These are phyloP conservation scores for Cettia cetti DNA, from an alignment of 2,113 vertebrate species.

Conservation along the genomic window DNA sequence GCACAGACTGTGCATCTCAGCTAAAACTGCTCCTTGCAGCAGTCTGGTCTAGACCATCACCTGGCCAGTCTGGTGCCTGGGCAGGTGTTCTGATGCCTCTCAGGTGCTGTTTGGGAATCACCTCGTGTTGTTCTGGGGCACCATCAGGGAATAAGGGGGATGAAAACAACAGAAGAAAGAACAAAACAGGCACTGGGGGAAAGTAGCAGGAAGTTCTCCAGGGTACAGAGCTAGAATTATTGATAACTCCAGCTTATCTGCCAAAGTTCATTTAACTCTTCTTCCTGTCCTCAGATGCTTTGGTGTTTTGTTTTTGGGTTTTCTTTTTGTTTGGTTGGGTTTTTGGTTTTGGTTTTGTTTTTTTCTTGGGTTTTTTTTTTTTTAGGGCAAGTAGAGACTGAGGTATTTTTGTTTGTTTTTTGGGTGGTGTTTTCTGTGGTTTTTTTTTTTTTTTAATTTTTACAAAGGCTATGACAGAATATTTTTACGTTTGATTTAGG, in stretches of 20 bases:
- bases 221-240: accelerated
- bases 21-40: background rate
- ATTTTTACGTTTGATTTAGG: background rate
- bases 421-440: too few relatives aligned
- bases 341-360: too few relatives aligned
- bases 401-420: too few relatives aligned
- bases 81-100: background rate
- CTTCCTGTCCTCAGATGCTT: background rate
- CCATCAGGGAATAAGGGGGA: background rate
- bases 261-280: background rate
- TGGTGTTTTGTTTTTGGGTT: background rate
- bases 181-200: background rate
- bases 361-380: accelerated
- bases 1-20: background rate
- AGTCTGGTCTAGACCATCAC: background rate
- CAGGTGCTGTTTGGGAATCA: background rate
- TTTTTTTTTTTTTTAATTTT: background rate
- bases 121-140: background rate
- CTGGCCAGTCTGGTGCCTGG: background rate
- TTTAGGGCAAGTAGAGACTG: too few relatives aligned
- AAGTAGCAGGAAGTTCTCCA: background rate
- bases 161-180: background rate
- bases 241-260: background rate
- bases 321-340: background rate
- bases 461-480: background rate